Conservation (phyloP, 1,140 invertebrate species). For the Mactra quadrangularis region DNA sequence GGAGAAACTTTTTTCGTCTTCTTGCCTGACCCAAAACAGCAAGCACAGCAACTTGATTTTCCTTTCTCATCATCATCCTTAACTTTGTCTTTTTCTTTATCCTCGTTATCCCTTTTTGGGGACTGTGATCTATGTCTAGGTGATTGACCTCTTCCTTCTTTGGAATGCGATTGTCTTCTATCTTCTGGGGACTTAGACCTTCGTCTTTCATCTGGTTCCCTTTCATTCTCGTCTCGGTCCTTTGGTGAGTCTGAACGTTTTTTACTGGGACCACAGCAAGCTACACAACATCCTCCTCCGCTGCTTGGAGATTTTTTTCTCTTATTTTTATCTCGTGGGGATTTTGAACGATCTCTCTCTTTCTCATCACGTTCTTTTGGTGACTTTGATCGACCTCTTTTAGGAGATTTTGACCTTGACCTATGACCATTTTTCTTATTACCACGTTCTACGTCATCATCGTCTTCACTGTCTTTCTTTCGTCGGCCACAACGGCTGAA, state of each 20-base stretch:
- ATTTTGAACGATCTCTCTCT: background rate
- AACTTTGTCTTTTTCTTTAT: background rate
- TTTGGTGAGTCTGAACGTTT: background rate
- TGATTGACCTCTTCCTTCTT: background rate
- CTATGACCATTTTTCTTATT: background rate
- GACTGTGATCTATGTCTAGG: background rate
- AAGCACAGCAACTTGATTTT: constrained; percentile 27
- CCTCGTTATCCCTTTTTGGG: background rate
- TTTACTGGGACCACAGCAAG: background rate
- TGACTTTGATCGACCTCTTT: background rate
- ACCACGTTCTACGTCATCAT: constrained; percentile 5
- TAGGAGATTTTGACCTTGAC: background rate
- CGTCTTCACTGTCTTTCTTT: background rate
- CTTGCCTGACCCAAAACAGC: constrained; percentile 16
- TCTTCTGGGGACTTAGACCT: background rate
- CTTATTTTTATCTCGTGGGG: background rate
- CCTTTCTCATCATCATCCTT: constrained; percentile 28
- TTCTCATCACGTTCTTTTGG: background rate
- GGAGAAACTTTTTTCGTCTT: background rate
- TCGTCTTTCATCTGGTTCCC: background rate
- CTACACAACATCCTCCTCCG: constrained; percentile 12
- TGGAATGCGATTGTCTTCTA: too few relatives aligned
- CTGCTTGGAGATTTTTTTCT: background rate
- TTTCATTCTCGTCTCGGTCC: background rate
- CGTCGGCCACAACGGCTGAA: background rate